Percentiles rank a stretch among this genome's conserved stretches.
These are phyloP conservation scores for Macropodus opercularis DNA, from an alignment of 2,797 vertebrate species.

Conservation along the genomic window DNA sequence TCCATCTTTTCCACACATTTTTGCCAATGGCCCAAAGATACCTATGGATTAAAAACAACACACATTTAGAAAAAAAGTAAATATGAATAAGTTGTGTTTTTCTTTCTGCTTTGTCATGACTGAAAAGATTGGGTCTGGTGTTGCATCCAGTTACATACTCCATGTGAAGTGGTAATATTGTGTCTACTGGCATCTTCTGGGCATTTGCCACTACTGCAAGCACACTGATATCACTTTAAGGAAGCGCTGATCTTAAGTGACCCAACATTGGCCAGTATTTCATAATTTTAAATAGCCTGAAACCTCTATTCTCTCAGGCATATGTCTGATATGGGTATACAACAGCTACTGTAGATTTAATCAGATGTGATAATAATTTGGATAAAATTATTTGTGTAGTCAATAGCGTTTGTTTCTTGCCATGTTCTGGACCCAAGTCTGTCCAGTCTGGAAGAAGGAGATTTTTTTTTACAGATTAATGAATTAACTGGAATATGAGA, in stretches of 20 bases:
- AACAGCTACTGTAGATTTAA: too few relatives aligned
- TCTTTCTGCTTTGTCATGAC: not conserved
- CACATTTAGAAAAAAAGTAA: not conserved
- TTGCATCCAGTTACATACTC: not conserved
- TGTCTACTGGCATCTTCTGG: conserved; percentile 71
- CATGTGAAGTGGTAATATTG: not conserved
- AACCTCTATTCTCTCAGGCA: too few relatives aligned
- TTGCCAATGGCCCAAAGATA: conserved; percentile 98
- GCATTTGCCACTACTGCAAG: conserved; percentile 34
- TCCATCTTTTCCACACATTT: conserved; percentile 99
- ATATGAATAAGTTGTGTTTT: not conserved
- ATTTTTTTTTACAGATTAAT: too few relatives aligned
- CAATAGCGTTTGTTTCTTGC: too few relatives aligned
- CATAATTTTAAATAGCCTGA: too few relatives aligned
- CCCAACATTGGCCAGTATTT: too few relatives aligned
- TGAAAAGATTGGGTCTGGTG: not conserved
- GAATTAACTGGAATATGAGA: too few relatives aligned
- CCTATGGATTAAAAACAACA: conserved; percentile 70
- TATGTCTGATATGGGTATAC: too few relatives aligned
- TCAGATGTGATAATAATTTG: too few relatives aligned
- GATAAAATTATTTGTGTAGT: too few relatives aligned
- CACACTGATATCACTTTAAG: not conserved
- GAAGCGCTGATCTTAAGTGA: not conserved
- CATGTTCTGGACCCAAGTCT: too few relatives aligned
- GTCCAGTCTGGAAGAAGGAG: too few relatives aligned